These are phyloP conservation scores for Tiliacea aurago DNA, from an alignment of 2,888 invertebrate species.

Conservation along the genomic window DNA sequence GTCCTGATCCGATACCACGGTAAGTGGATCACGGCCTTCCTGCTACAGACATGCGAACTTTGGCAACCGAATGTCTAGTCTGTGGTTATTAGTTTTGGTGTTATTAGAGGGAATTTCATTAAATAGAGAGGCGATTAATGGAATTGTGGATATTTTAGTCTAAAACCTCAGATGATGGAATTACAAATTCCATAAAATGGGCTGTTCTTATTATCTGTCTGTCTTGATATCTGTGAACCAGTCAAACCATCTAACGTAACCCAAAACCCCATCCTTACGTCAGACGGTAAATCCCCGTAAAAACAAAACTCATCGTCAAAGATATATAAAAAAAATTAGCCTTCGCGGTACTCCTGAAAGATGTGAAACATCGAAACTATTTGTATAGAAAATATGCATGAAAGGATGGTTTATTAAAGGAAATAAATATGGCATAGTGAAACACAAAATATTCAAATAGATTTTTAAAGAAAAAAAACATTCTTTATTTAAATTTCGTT, in stretches of 20 bases:
- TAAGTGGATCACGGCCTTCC: conserved; percentile 68
- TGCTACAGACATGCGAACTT: conserved; percentile 57
- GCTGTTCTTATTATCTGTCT: too few species aligned
- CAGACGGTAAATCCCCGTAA: neutral
- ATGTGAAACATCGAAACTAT: too few species aligned
- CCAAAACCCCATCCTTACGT: neutral
- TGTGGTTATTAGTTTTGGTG: neutral
- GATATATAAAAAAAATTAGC: neutral
- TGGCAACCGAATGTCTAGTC: conserved; percentile 31
- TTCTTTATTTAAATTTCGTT: too few species aligned
- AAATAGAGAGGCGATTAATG: neutral
- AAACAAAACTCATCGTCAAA: neutral
- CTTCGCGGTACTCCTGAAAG: too few species aligned
- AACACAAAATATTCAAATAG: neutral
- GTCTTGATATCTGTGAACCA: neutral
- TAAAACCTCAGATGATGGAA: neutral
- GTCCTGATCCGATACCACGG: conserved; percentile 61
- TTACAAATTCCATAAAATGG: neutral
- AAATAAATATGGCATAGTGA: too few species aligned
- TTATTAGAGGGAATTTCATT: neutral
- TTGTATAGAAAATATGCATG: too few species aligned
- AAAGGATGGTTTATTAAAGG: too few species aligned
- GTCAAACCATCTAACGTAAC: neutral
- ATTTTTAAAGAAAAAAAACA: too few species aligned
- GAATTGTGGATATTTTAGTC: neutral